These are phyloP conservation scores for Otus scops DNA, from an alignment of 2,797 vertebrate species.

Conservation along the genomic window DNA sequence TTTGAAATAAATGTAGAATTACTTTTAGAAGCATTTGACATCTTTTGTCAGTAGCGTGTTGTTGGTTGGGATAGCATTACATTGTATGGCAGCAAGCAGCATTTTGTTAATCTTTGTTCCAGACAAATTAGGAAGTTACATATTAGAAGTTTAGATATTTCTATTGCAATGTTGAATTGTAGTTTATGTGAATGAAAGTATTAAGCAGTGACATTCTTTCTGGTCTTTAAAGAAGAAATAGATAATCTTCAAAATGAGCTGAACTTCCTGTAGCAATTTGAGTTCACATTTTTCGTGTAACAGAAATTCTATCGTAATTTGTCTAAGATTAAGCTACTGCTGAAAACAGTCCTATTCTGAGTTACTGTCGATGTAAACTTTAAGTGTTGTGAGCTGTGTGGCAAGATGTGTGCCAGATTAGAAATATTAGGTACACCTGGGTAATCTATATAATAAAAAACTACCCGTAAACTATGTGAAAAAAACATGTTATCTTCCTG, in stretches of 20 bases:
- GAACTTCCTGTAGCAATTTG: conserved; percentile 7
- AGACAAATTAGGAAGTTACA: conserved; percentile 22
- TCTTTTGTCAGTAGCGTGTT: neutral
- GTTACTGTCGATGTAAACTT: neutral
- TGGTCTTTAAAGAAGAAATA: conserved; percentile 33
- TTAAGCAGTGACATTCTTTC: conserved; percentile 50
- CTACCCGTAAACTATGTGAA: neutral
- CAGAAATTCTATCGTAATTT: neutral
- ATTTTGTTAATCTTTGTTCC: conserved; percentile 42
- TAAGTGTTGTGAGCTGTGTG: neutral
- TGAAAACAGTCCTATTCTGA: neutral
- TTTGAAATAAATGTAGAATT: conserved; percentile 1
- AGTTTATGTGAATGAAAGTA: conserved; percentile 36
- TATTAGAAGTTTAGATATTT: conserved; percentile 10
- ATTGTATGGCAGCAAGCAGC: neutral
- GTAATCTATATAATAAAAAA: neutral
- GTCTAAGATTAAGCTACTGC: neutral
- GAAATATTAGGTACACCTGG: neutral
- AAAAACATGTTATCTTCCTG: neutral
- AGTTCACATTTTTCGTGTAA: conserved; percentile 20
- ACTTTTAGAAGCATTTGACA: neutral
- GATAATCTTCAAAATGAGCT: conserved; percentile 27
- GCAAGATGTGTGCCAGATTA: neutral
- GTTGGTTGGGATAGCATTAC: neutral
- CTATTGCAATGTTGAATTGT: conserved; percentile 31